Evolutionary conservation across 2,797 vertebrate genomes (phyloP).

Genomic region (Ctenopoma kingsleyae): DNA sequence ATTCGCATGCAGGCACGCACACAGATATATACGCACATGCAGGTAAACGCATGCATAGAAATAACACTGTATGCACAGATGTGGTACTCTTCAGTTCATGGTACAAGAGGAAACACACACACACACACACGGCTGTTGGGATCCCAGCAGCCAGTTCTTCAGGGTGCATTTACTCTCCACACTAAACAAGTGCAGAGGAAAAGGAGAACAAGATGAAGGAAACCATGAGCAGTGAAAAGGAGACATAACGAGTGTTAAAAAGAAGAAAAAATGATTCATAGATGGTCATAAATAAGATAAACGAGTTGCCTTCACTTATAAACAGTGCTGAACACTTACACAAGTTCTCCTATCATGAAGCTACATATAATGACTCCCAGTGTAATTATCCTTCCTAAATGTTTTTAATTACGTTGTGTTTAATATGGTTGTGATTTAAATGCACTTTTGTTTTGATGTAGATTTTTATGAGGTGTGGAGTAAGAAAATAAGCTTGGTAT

Average conservation of each 20-base stretch:
- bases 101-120: conserved; percentile 30
- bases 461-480: conserved; percentile 46
- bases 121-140: conserved; percentile 47
- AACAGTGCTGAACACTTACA: conserved; percentile 36
- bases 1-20: conserved; percentile 60
- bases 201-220: conserved; percentile 3
- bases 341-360: conserved; percentile 55
- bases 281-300: conserved; percentile 5
- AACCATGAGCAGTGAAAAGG: neutral
- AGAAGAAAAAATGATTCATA: neutral
- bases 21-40: conserved; percentile 55
- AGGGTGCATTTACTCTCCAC: conserved; percentile 44
- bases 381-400: conserved; percentile 27
- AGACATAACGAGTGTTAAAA: neutral
- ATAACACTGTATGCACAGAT: conserved; percentile 70
- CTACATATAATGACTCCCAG: conserved; percentile 54
- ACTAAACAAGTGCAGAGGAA: conserved; percentile 3
- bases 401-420: conserved; percentile 57
- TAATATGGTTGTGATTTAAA: conserved; percentile 73
- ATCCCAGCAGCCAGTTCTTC: conserved; percentile 55
- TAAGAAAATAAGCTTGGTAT: conserved; percentile 82
- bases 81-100: conserved; percentile 27
- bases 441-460: conserved; percentile 84
- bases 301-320: conserved; percentile 18
- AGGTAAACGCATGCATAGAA: conserved; percentile 53